These are phyloP conservation scores for Alligator sinensis DNA, from an alignment of 2,113 vertebrate genomes.

Conservation along the genomic window DNA sequence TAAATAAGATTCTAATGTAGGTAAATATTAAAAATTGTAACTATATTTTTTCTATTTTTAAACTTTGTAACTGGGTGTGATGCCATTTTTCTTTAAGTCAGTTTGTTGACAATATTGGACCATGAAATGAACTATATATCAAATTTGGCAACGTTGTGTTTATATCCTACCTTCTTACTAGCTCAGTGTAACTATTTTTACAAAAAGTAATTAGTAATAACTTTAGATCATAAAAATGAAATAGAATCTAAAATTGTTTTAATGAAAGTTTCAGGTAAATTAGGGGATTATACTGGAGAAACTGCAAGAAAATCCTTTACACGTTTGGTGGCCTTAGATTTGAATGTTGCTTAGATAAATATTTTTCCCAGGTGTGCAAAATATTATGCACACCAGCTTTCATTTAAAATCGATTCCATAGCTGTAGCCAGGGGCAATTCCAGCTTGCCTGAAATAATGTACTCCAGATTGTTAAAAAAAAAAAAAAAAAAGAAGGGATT, in stretches of 20 bases:
- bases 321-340: slow-evolving; percentile 27
- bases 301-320: not conserved
- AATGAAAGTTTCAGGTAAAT: not conserved
- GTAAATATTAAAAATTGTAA: not conserved
- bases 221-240: slow-evolving; percentile 8
- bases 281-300: not conserved
- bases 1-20: not conserved
- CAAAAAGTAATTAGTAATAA: not conserved
- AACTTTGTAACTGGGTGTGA: not conserved
- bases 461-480: slow-evolving; percentile 40
- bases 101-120: not conserved
- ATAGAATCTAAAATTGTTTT: not conserved
- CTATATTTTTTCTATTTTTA: not conserved
- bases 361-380: slow-evolving; percentile 64
- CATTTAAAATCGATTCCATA: slow-evolving; percentile 43
- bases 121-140: not conserved
- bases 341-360: slow-evolving; percentile 39
- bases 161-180: not conserved
- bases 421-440: slow-evolving; percentile 48
- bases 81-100: not conserved
- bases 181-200: not conserved
- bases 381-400: slow-evolving; percentile 52
- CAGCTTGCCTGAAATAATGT: slow-evolving; percentile 48
- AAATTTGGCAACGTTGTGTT: not conserved
- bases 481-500: not conserved